Conservation (phyloP, 2,113 vertebrate species). For the Mormoops blainvillei region DNA sequence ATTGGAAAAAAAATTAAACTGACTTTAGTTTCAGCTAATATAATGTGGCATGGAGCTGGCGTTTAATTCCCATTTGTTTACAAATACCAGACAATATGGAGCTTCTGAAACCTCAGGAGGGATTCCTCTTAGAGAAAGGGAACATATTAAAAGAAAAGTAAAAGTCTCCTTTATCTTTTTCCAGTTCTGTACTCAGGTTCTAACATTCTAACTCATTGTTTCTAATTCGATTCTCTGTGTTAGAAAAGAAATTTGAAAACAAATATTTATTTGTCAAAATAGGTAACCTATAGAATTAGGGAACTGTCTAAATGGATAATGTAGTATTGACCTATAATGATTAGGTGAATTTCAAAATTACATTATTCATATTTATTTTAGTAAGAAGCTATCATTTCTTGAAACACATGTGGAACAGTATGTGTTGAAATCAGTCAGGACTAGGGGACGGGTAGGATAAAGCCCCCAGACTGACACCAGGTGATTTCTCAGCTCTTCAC, state of each 20-base stretch:
- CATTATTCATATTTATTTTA: background rate
- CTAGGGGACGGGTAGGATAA: background rate
- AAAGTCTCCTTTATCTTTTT: constrained; percentile 12
- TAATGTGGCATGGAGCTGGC: constrained; percentile 14
- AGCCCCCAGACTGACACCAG: background rate
- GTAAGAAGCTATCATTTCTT: background rate
- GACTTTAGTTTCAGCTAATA: constrained; percentile 40
- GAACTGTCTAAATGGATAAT: background rate
- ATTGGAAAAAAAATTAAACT: constrained; percentile 15
- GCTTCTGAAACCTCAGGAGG: constrained; percentile 36
- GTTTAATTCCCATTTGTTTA: constrained; percentile 59
- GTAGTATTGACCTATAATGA: background rate
- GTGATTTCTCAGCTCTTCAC: background rate
- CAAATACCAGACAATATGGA: constrained; percentile 38
- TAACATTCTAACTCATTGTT: background rate
- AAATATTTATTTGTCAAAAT: constrained; percentile 16
- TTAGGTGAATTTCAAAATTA: background rate
- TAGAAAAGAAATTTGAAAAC: background rate
- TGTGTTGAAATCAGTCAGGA: background rate
- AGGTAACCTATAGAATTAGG: background rate
- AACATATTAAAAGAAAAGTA: constrained; percentile 18
- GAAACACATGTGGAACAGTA: background rate
- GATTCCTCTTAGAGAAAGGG: constrained; percentile 10
- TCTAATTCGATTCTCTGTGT: constrained; percentile 4
- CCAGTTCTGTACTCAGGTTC: background rate